Base-by-base conservation (phyloP, 2,113 vertebrate species). In the Urocynchramus pylzowi region DNA sequence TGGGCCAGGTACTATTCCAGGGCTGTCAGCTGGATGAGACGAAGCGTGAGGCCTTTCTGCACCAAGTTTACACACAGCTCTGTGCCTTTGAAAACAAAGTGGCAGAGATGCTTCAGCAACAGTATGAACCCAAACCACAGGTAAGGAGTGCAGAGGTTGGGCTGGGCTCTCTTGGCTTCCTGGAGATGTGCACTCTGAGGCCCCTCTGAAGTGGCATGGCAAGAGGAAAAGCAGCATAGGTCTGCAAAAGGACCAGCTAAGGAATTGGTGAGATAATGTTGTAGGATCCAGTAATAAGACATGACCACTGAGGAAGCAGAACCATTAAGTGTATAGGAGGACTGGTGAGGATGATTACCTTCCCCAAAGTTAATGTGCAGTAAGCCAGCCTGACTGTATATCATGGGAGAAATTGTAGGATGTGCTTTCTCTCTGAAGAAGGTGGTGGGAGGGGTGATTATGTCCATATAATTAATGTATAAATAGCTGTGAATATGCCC, bases 1-100 rank as follows among this genome's bases (percentile, higher is more conserved):
- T 87, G 76, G 94, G 54, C 64, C 90, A 99, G 99, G 99, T 99
- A 10, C 97, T 99, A 18, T 99, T 99, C 14, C 99, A 99, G 95
- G 99, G 99, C 90, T 99, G 99, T 87, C 99, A 99, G 95, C 97
- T 99, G 86, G 98, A 99, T 61, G 98, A 98, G 82, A 98, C 97
- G 0, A 98, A 99, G 92, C 97, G 98, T 27, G 98, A 98, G 30
- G 96, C 98, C 53, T 99, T 99, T 96, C 97, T 99, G 94, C 98
- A 99, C 76, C 98, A 99, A 84, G 98, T 99, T 86, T 99, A 99
- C 87, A 98, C 98, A 35, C 99, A 99, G 97, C 98, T 99, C 14
- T 98, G 99, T 81, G 97, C 98, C 26, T 98, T 99, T 93, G 99
- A 99, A 97, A 99, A 99, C 97, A 99, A 98, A 97, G 99, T 99